Base-by-base conservation (phyloP, 1,140 invertebrate species). In the Venturia canescens region DNA sequence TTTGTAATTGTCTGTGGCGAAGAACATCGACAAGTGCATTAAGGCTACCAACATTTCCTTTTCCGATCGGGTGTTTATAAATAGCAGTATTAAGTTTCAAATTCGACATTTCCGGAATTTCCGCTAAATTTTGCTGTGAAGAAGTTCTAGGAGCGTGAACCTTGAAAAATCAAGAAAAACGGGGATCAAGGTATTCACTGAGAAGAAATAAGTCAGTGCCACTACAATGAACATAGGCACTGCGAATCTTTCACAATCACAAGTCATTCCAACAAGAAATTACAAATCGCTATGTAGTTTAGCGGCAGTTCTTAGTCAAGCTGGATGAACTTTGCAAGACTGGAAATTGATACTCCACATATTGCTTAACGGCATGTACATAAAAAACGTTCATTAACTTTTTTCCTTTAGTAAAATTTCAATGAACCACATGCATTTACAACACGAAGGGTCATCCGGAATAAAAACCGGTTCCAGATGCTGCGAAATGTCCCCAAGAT, bases 41-140 rank as follows among this genome's bases (percentile, higher is more conserved):
- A 9, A 88, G 57, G 80, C 80, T 87, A 21, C 85, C 80, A 1
- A 81, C 60, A 31, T 83, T 84, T 78, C 87, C 88, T 78, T 85
- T 85, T 66, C 87, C 79, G 44, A 88, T 79, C 6, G 87, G 86
- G 27, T 86, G 81, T 50, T 87, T 88, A 53, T 89, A 89, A 69
- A 88, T 80, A 6, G 82, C 53, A 6, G 82, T 44, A 18, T 86
- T 83, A 6, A 88, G 80, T 27, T 89, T 82, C 9, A 82, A 67
- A 16, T 82, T 83, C n/a, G 86, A 85, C 3, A 86, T 48, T 4
- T 67, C 6, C 70, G 79, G 57, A n/a, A 74, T 38, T 77, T 80
- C 80, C 21, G 67, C 29, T n/a, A 50, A 26, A 26, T 72, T 82
- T 31, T 78, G 23, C 31, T 67, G 67, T 18, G 57, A 48, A 66